Percentiles rank a stretch among this genome's conserved stretches.
Conservation (phyloP, 2,888 invertebrate genomes). For the Neoitamus cyanurus region DNA sequence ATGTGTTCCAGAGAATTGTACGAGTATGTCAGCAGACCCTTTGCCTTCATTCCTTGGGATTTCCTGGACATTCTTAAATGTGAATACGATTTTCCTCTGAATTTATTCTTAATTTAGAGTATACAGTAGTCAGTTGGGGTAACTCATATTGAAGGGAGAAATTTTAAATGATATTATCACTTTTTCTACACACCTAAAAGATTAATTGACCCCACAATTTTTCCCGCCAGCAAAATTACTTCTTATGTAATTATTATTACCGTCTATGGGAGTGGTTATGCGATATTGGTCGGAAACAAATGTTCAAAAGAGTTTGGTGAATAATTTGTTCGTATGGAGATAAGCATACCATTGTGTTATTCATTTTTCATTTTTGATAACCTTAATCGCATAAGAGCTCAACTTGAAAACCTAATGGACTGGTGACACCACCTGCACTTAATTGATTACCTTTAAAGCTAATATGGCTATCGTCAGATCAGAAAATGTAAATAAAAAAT, state of each 20-base stretch:
- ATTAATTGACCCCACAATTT: not conserved
- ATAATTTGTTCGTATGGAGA: not conserved
- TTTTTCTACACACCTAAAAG: not conserved
- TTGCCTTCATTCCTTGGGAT: not conserved
- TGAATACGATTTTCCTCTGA: not conserved
- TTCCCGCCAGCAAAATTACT: not conserved
- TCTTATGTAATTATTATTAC: not conserved
- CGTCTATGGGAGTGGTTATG: not conserved
- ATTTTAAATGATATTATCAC: not conserved
- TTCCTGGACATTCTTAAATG: not conserved
- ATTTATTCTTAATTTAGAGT: not conserved
- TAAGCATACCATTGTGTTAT: not conserved
- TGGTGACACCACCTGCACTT: not conserved
- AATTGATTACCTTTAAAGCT: not conserved
- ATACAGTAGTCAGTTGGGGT: not conserved
- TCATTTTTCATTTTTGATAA: not conserved
- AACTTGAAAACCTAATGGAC: not conserved
- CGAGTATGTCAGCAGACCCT: too few species aligned
- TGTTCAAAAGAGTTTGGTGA: not conserved
- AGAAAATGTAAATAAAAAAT: not conserved
- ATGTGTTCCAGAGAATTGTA: too few species aligned
- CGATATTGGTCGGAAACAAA: not conserved
- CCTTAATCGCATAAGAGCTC: not conserved
- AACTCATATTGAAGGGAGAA: not conserved
- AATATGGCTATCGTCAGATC: not conserved